A percentile compares a stretch with the other conserved stretches of the same genome.
These are phyloP conservation scores for Oeneis ivallda DNA, from an alignment of 2,888 invertebrate genomes.

Conservation along the genomic window DNA sequence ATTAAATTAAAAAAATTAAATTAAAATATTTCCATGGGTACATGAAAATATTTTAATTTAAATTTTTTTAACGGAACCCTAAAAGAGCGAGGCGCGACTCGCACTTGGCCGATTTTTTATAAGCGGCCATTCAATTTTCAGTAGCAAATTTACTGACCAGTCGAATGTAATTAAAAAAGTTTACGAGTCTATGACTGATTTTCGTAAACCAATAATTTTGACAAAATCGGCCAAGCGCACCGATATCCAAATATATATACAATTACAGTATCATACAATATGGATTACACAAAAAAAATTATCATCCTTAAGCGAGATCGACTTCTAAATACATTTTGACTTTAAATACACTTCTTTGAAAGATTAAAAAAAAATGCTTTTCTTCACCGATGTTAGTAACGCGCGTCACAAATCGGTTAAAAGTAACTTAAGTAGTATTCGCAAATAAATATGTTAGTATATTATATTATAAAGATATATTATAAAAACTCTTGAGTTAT, in stretches of 20 bases:
- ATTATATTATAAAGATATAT: constrained; percentile 34
- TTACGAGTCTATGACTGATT: not conserved
- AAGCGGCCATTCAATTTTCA: too few relatives aligned
- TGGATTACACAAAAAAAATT: not conserved
- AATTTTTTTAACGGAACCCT: too few relatives aligned
- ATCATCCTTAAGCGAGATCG: not conserved
- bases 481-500: not conserved
- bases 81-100: too few relatives aligned
- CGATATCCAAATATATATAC: constrained; percentile 2
- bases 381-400: constrained; percentile 24
- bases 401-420: constrained; percentile 22
- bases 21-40: too few relatives aligned
- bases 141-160: too few relatives aligned
- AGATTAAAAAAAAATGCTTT: constrained; percentile 30
- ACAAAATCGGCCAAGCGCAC: not conserved
- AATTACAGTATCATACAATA: constrained; percentile 8
- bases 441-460: constrained; percentile 77
- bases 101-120: too few relatives aligned
- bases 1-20: too few relatives aligned
- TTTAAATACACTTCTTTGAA: constrained; percentile 5
- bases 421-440: constrained; percentile 44
- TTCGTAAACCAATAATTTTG: not conserved
- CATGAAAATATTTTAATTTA: too few relatives aligned
- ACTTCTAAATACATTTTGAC: constrained; percentile 10
- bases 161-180: too few relatives aligned